Conservation (phyloP, 2,888 invertebrate genomes). For the Drosophila tripunctata region DNA sequence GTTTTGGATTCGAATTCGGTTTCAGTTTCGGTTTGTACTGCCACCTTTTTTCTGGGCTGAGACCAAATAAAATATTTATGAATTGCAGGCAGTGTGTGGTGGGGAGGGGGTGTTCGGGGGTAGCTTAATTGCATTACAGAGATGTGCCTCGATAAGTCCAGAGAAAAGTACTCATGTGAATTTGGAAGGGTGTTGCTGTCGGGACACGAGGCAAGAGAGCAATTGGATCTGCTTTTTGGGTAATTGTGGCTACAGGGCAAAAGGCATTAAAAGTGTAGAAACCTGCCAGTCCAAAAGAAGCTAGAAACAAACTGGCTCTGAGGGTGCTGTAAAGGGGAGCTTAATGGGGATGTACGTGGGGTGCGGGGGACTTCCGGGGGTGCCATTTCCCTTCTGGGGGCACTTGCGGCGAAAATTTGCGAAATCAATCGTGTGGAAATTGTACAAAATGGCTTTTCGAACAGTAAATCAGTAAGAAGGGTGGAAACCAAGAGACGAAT, state of each 20-base stretch:
- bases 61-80: constrained; percentile 77
- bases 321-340: neutral
- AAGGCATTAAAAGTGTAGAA: constrained; percentile 68
- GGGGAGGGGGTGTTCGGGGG: constrained; percentile 50
- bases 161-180: constrained; percentile 37
- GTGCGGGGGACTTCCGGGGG: neutral
- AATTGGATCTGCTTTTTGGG: constrained; percentile 70
- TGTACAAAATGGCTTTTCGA: constrained; percentile 75
- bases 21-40: constrained; percentile 9
- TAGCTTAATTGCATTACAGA: constrained; percentile 72
- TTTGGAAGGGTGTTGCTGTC: constrained; percentile 18
- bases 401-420: constrained; percentile 75
- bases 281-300: constrained; percentile 25
- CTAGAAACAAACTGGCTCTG: neutral
- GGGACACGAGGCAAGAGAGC: constrained; percentile 3
- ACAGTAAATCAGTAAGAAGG: constrained; percentile 59
- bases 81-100: constrained; percentile 61
- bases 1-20: constrained; percentile 20
- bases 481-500: constrained; percentile 10
- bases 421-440: constrained; percentile 79
- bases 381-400: constrained; percentile 33
- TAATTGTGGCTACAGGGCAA: constrained; percentile 75
- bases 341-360: too few relatives aligned
- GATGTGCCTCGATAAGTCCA: constrained; percentile 64
- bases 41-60: constrained; percentile 47